These are phyloP conservation scores for Stenoptilia bipunctidactyla DNA, from an alignment of 2,888 invertebrate species.

Conservation along the genomic window DNA sequence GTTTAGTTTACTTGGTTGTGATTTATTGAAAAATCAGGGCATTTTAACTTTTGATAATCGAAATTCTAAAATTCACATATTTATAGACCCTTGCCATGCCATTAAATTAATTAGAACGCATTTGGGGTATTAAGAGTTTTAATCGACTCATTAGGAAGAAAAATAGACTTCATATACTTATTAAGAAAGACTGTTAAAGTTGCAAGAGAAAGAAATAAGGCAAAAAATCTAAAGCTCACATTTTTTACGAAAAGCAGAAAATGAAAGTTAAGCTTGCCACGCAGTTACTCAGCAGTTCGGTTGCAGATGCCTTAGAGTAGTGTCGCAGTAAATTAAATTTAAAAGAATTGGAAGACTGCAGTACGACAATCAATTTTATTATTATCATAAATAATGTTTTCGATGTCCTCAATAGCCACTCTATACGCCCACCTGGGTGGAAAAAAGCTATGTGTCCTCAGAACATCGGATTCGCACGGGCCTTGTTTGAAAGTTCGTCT, in stretches of 20 bases:
- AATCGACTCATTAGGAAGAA: slow-evolving; percentile 1
- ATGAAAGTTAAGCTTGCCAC: slow-evolving; percentile 12
- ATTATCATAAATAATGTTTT: slow-evolving; percentile 12
- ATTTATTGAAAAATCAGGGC: too few species aligned
- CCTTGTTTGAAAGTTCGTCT: slow-evolving; percentile 10
- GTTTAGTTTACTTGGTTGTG: too few species aligned
- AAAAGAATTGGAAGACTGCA: slow-evolving; percentile 9
- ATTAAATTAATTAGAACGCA: slow-evolving; percentile 12
- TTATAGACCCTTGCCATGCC: too few species aligned
- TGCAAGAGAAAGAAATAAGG: slow-evolving; percentile 9
- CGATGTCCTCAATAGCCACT: slow-evolving; percentile 14
- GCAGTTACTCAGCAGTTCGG: slow-evolving; percentile 11
- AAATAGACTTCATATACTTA: slow-evolving; percentile 11
- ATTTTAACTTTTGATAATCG: too few species aligned
- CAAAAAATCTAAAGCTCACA: slow-evolving; percentile 8
- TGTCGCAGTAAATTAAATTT: slow-evolving; percentile 6
- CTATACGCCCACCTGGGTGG: slow-evolving; percentile 13
- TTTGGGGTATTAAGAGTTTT: slow-evolving; percentile 14
- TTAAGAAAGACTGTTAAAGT: slow-evolving; percentile 6
- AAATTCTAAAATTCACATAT: too few species aligned
- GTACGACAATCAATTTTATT: slow-evolving; percentile 13
- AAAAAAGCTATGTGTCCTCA: slow-evolving; percentile 15
- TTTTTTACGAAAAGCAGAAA: slow-evolving; percentile 11
- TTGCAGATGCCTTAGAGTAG: slow-evolving; percentile 10
- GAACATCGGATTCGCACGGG: slow-evolving; percentile 11